These are phyloP conservation scores for Botia almorhae DNA, from an alignment of 2,797 vertebrate genomes.

Conservation along the genomic window DNA sequence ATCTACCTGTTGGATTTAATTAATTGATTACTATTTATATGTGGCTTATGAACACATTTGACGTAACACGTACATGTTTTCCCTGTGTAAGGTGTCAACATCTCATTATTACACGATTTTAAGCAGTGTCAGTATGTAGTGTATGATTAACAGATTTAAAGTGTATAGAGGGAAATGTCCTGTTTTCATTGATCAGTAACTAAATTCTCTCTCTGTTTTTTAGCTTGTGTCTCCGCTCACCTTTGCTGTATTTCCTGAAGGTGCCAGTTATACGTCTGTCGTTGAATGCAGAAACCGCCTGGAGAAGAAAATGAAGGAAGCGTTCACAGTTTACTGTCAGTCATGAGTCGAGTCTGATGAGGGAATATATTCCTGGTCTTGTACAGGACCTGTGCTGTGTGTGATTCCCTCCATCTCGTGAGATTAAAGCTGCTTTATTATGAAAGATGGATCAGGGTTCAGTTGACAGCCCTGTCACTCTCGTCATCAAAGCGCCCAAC, in stretches of 20 bases:
- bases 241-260: not conserved
- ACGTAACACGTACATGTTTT: not conserved
- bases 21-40: not conserved
- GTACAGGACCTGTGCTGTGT: slow-evolving; percentile 28
- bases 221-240: slow-evolving; percentile 12
- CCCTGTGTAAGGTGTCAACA: not conserved
- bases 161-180: not conserved
- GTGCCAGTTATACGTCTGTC: not conserved
- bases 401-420: slow-evolving; percentile 41
- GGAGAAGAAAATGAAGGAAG: slow-evolving; percentile 26
- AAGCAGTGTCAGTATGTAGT: not conserved
- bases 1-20: too few relatives aligned
- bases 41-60: not conserved
- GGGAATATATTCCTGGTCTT: not conserved
- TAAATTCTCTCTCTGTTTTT: not conserved
- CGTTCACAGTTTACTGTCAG: not conserved
- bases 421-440: slow-evolving; percentile 61
- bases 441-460: slow-evolving; percentile 83
- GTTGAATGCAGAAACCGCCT: slow-evolving; percentile 8
- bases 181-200: not conserved
- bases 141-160: not conserved
- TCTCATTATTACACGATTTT: not conserved
- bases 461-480: slow-evolving; percentile 86
- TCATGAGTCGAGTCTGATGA: slow-evolving; percentile 26
- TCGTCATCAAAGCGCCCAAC: slow-evolving; percentile 95